phyloP scores from a whole-genome alignment of 2,888 invertebrate genomes.

The Catocala fraxini region DNA sequence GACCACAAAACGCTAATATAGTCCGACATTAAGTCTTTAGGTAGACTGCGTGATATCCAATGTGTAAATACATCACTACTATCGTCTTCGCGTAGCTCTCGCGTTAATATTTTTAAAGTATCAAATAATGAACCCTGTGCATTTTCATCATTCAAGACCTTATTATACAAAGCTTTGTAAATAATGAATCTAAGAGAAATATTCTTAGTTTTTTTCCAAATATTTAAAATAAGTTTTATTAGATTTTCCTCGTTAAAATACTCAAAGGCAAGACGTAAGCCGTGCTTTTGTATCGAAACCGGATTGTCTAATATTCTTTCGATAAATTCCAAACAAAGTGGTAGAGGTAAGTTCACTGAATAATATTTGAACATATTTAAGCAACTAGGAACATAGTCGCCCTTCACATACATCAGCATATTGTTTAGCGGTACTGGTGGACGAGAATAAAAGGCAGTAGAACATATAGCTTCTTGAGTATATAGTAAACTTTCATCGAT shows the following conservation, averaged over 20 bases:
- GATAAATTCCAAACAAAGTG: constrained; percentile 57
- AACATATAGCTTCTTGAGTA: constrained; percentile 65
- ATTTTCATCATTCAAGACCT: constrained; percentile 39
- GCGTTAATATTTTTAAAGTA: constrained; percentile 57
- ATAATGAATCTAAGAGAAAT: constrained; percentile 61
- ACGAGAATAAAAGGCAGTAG: constrained; percentile 57
- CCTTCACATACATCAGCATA: constrained; percentile 59
- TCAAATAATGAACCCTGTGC: constrained; percentile 55
- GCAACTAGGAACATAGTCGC: constrained; percentile 66
- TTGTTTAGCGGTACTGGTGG: constrained; percentile 62
- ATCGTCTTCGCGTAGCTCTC: constrained; percentile 60
- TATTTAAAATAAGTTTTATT: constrained; percentile 46
- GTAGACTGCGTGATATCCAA: constrained; percentile 47
- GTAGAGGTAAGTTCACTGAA: constrained; percentile 57
- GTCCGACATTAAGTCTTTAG: constrained; percentile 48
- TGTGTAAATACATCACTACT: constrained; percentile 57
- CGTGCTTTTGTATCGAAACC: constrained; percentile 68
- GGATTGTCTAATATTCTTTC: constrained; percentile 59
- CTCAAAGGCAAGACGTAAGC: constrained; percentile 65
- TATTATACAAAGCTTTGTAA: constrained; percentile 57
- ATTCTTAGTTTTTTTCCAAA: constrained; percentile 66
- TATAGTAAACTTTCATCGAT: constrained; percentile 43
- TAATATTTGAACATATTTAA: constrained; percentile 65
- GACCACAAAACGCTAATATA: constrained; percentile 58
- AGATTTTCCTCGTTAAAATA: constrained; percentile 58